phyloP scores from a whole-genome alignment of 2,888 invertebrate genomes.

The Scaptomyza reducta region DNA sequence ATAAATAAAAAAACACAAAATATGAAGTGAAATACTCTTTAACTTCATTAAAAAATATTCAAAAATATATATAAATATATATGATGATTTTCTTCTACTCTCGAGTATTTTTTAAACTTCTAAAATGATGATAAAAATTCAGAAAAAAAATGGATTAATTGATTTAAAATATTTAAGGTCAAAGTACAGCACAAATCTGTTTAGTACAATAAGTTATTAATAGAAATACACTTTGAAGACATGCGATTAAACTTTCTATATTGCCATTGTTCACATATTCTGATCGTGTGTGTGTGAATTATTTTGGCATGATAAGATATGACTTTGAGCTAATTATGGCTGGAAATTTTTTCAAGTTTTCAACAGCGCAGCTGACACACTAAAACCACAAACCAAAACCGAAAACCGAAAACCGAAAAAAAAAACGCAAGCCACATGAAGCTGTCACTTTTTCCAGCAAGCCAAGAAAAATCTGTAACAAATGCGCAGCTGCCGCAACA shows the following conservation, averaged over 20 bases:
- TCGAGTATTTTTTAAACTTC: too few species aligned
- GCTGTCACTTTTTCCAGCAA: constrained; percentile 59
- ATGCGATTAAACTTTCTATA: constrained; percentile 71
- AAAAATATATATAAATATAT: too few species aligned
- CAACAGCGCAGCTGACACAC: constrained; percentile 54
- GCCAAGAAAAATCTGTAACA: constrained; percentile 71
- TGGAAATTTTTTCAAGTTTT: constrained; percentile 57
- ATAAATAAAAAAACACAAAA: too few species aligned
- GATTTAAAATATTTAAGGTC: too few species aligned
- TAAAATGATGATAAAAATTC: too few species aligned
- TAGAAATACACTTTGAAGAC: too few species aligned
- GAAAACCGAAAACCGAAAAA: constrained; percentile 3
- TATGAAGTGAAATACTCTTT: too few species aligned
- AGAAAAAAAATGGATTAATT: too few species aligned
- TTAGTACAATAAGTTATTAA: too few species aligned
- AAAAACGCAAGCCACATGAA: constrained; percentile 24
- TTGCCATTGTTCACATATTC: constrained; percentile 31
- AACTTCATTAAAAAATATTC: too few species aligned
- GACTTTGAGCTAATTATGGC: constrained; percentile 71
- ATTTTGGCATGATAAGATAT: constrained; percentile 70
- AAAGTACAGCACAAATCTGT: too few species aligned
- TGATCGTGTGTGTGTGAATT: constrained; percentile 45
- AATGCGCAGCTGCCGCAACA: constrained; percentile 50
- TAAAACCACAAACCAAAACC: constrained; percentile 16
- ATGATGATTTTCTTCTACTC: too few species aligned